A percentile compares a stretch with the other conserved stretches of the same genome.
phyloP scores from a whole-genome alignment of 2,113 vertebrate species.

The Apaloderma vittatum region DNA sequence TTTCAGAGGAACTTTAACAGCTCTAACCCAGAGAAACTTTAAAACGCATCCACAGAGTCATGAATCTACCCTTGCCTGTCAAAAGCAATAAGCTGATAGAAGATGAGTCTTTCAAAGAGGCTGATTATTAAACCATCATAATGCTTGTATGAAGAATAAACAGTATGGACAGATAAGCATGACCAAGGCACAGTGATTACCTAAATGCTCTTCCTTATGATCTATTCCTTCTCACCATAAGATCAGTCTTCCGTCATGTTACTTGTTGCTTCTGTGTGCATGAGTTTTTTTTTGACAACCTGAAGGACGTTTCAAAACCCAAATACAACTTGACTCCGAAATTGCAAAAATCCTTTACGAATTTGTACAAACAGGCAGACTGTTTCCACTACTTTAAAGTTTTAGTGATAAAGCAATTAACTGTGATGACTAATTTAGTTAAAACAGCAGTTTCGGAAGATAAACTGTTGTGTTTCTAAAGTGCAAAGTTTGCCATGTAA shows the following conservation, averaged over 20 bases:
- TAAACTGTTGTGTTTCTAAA: neutral
- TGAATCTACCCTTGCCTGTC: neutral
- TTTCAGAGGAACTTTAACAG: neutral
- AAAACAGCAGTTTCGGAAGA: neutral
- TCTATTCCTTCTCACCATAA: neutral
- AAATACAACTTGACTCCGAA: neutral
- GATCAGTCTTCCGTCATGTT: neutral
- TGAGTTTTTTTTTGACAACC: neutral
- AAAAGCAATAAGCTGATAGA: neutral
- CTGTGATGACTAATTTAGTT: neutral
- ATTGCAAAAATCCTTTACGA: neutral
- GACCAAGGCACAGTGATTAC: neutral
- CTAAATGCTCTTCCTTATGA: neutral
- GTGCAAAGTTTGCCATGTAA: neutral
- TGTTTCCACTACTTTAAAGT: neutral
- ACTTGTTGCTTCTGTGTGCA: neutral
- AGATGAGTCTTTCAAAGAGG: neutral
- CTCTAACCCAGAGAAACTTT: neutral
- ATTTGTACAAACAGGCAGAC: neutral
- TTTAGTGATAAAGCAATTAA: neutral
- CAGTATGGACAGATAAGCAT: neutral
- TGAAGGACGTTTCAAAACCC: neutral
- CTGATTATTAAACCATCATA: neutral
- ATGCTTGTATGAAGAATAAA: neutral
- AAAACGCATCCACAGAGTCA: neutral